Evolutionary conservation across 2,113 vertebrate species (phyloP).

Genomic region (Ranitomeya variabilis): DNA sequence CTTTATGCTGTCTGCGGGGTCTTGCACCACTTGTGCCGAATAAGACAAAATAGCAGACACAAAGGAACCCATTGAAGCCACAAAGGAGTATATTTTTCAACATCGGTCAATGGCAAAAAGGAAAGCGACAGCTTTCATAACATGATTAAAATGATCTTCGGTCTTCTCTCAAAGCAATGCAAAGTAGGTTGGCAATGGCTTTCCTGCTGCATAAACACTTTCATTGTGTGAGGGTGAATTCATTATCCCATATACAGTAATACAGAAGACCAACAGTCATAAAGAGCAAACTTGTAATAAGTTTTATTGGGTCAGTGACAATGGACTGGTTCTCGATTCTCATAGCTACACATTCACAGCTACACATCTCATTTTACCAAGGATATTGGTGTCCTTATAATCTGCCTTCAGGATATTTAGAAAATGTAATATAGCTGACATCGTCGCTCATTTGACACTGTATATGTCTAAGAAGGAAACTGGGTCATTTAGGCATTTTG

Average conservation of each 20-base stretch:
- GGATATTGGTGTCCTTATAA: not conserved
- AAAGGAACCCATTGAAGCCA: conserved; percentile 44
- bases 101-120: conserved; percentile 36
- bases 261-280: conserved; percentile 15
- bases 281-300: not conserved
- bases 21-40: conserved; percentile 45
- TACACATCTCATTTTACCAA: not conserved
- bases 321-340: not conserved
- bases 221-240: conserved; percentile 48
- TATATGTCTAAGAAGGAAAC: not conserved
- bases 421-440: not conserved
- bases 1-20: conserved; percentile 45
- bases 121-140: conserved; percentile 52
- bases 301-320: not conserved
- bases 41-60: conserved; percentile 44
- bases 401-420: not conserved
- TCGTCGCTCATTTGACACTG: not conserved
- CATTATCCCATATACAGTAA: not conserved
- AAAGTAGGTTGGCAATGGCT: conserved; percentile 48
- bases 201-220: conserved; percentile 49
- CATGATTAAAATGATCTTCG: conserved; percentile 55
- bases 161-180: conserved; percentile 51
- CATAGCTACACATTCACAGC: not conserved
- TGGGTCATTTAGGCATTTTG: not conserved
- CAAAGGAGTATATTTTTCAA: conserved; percentile 36